Evolutionary conservation across 2,113 vertebrate species (phyloP).

Genomic region (Pelusios castaneus): DNA sequence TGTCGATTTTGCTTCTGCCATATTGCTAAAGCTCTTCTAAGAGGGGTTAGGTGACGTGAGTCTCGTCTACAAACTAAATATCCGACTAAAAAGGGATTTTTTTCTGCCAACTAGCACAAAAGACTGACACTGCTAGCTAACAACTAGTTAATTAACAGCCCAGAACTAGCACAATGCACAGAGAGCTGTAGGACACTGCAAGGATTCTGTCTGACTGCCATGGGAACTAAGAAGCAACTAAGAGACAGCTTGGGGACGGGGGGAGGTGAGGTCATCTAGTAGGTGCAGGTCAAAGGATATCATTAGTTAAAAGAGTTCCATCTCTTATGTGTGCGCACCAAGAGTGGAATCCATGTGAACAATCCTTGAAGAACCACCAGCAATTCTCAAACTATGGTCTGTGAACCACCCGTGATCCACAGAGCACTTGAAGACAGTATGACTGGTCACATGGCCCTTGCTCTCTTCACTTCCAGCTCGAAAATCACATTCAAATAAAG

Average conservation of each 20-base stretch:
- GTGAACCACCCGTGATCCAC: not conserved
- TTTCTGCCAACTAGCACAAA: not conserved
- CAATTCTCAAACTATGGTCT: no score
- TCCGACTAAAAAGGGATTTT: not conserved
- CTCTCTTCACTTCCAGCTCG: not conserved
- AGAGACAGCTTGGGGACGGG: no score
- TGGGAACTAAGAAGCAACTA: no score
- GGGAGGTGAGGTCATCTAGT: no score
- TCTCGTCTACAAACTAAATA: not conserved
- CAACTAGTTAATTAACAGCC: not conserved
- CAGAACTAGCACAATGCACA: not conserved
- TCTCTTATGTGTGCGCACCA: no score
- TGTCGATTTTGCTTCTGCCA: not conserved
- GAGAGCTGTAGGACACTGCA: not conserved
- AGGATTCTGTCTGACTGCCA: no score
- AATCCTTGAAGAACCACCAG: no score
- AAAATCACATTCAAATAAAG: not conserved
- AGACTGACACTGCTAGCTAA: not conserved
- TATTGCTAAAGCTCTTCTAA: not conserved
- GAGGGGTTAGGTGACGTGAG: no score
- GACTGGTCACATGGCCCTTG: not conserved
- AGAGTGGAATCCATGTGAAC: no score
- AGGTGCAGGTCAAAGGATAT: no score
- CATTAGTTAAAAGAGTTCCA: no score
- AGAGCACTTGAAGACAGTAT: not conserved